phyloP scores from a whole-genome alignment of 2,113 vertebrate genomes.

The Lates calcarifer region DNA sequence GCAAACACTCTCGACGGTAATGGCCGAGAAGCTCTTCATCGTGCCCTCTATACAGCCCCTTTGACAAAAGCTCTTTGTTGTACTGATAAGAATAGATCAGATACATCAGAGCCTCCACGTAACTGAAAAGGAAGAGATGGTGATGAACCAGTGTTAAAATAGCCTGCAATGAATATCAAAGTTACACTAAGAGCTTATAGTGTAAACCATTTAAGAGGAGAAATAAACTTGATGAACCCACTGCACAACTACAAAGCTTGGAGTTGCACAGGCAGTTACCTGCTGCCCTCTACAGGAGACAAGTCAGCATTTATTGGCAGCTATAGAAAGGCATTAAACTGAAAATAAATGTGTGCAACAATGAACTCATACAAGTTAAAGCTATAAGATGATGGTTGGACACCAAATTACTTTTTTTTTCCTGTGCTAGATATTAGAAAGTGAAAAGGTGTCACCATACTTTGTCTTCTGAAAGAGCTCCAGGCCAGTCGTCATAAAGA shows the following conservation, averaged over 20 bases:
- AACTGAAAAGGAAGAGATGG: conserved; percentile 84
- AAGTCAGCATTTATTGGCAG: not conserved
- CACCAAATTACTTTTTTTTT: not conserved
- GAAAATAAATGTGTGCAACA: not conserved
- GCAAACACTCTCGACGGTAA: conserved; percentile 95
- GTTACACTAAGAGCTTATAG: conserved; percentile 24
- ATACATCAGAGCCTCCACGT: conserved; percentile 93
- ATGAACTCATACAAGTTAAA: not conserved
- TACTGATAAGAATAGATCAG: conserved; percentile 96
- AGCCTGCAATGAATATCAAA: conserved; percentile 8
- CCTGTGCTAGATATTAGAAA: no score
- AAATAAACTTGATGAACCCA: conserved; percentile 60
- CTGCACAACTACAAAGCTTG: conserved; percentile 23
- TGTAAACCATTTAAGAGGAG: conserved; percentile 13
- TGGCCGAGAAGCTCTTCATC: conserved; percentile 91
- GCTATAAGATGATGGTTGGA: not conserved
- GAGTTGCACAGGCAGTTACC: not conserved
- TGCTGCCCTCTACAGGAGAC: conserved; percentile 79
- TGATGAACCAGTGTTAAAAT: conserved; percentile 18
- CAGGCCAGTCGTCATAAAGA: conserved; percentile 94
- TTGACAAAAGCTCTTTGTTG: conserved; percentile 95
- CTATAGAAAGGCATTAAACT: not conserved
- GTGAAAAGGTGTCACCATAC: conserved; percentile 82
- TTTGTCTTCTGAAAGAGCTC: conserved; percentile 95
- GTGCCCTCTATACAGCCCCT: conserved; percentile 93